Evolutionary conservation across 2,888 invertebrate species (phyloP).

Genomic region (Pegoplata infirma): DNA sequence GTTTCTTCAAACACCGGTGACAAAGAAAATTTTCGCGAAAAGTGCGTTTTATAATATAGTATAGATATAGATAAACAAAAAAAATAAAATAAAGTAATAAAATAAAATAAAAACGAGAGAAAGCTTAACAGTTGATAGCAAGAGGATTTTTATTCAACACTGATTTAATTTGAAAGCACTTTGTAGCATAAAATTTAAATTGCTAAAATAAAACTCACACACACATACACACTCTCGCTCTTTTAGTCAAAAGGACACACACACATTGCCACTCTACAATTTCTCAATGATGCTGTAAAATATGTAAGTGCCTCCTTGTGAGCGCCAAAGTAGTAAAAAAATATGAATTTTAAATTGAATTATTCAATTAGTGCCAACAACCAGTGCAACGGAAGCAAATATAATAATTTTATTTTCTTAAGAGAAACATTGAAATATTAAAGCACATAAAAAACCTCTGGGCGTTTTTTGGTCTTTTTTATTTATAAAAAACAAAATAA

Average conservation of each 20-base stretch:
- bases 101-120: slow-evolving; percentile 5
- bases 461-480: not conserved
- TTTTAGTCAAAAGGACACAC: not conserved
- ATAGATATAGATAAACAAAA: too few species aligned
- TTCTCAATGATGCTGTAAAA: slow-evolving; percentile 2
- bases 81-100: not conserved
- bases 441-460: slow-evolving; percentile 8
- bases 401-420: slow-evolving; percentile 28
- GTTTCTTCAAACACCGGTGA: too few species aligned
- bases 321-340: not conserved
- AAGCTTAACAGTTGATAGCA: slow-evolving; percentile 18
- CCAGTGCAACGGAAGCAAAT: slow-evolving; percentile 27
- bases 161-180: slow-evolving; percentile 51
- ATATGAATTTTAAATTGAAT: slow-evolving; percentile 54
- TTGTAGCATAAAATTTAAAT: slow-evolving; percentile 43
- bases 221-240: not conserved
- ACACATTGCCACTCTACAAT: not conserved
- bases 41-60: too few species aligned
- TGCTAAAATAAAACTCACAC: slow-evolving; percentile 8
- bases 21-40: too few species aligned
- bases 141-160: slow-evolving; percentile 32
- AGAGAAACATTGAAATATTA: too few species aligned
- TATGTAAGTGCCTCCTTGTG: not conserved
- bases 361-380: slow-evolving; percentile 51
- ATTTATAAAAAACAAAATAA: not conserved